Base-by-base conservation (phyloP, 2,888 invertebrate genomes). In the Lasioglossum oenotherae region DNA sequence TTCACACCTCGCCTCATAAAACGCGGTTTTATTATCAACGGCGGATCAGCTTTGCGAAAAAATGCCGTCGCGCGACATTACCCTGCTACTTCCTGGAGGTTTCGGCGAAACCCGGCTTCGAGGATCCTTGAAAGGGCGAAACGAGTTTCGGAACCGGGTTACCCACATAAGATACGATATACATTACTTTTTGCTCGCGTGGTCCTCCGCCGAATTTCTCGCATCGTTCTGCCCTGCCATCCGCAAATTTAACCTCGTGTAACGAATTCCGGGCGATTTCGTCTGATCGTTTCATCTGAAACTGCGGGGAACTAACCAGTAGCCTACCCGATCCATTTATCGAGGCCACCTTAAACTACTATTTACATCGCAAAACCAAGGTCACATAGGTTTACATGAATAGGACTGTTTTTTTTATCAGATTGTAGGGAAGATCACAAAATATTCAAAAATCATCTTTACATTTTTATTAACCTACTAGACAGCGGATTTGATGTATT, bases 131-230 rank as follows among this genome's bases (percentile, higher is more conserved):
- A 90, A 90, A 91, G 89, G 90, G 88, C 89, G 82, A 90, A 92
- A 93, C 93, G 88, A 92, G 93, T 93, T 93, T 90, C 87, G 90
- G 90, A 92, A 93, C 93, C 92, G 92, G 93, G 93, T 93, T 92
- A 93, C 92, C 93, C 92, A 92, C 91, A 91, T 93, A 73, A 41
- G 27, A 76, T n/a, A 41, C 76, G 76, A 82, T 75, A 79, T 73
- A 16, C 23, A 57, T 73, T 80, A 71, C 86, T 84, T 89, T 86
- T 88, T 89, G 87, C 89, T 72, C 31, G 38, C 16, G 46, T 35
- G 10, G 14, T 46, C 60, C 38, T 73, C 75, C 53, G 10, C 23
- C 64, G 44, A 71, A 74, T 79, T 35, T 69, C 69, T 74, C 57
- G 81, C 38, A 10, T 74, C 67, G 35, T 27, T 53, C 53, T 23